These are phyloP conservation scores for Umimayanthus kanabou DNA, from an alignment of 92 coral and sea anemone genomes.

Conservation along the genomic window DNA sequence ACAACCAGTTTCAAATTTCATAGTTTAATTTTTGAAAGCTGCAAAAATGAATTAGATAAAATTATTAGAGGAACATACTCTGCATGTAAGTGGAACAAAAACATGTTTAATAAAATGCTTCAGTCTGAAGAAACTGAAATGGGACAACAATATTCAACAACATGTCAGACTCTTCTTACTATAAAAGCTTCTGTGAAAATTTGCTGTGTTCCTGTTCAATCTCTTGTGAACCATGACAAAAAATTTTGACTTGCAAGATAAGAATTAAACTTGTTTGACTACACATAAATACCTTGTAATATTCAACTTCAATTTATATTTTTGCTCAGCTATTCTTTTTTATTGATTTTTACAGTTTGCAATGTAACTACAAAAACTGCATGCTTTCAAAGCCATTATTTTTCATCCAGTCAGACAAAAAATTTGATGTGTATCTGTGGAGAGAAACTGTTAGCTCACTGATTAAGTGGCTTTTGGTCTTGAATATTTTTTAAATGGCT, in stretches of 20 bases:
- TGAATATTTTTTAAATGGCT: too few relatives aligned
- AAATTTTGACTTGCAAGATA: not conserved
- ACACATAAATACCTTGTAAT: not conserved
- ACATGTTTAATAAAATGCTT: too few relatives aligned
- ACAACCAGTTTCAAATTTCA: not conserved
- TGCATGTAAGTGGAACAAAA: not conserved
- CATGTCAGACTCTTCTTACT: not conserved
- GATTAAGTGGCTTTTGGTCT: too few relatives aligned
- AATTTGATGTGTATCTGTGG: too few relatives aligned
- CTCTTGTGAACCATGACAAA: not conserved
- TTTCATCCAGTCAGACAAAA: too few relatives aligned
- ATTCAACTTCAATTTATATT: not conserved
- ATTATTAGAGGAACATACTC: not conserved
- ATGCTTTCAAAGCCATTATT: too few relatives aligned
- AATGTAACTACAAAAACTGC: too few relatives aligned
- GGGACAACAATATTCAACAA: too few relatives aligned
- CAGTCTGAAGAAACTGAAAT: not conserved
- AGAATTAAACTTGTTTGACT: not conserved
- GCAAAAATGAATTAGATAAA: too few relatives aligned
- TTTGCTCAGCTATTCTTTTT: too few relatives aligned
- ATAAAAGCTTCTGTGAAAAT: not conserved
- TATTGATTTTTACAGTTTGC: not conserved
- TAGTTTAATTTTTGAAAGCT: not conserved
- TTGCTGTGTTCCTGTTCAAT: not conserved
- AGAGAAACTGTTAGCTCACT: too few relatives aligned